Evolutionary conservation across 2,888 invertebrate genomes (phyloP).

Genomic region (Drosophila maculinotata): DNA sequence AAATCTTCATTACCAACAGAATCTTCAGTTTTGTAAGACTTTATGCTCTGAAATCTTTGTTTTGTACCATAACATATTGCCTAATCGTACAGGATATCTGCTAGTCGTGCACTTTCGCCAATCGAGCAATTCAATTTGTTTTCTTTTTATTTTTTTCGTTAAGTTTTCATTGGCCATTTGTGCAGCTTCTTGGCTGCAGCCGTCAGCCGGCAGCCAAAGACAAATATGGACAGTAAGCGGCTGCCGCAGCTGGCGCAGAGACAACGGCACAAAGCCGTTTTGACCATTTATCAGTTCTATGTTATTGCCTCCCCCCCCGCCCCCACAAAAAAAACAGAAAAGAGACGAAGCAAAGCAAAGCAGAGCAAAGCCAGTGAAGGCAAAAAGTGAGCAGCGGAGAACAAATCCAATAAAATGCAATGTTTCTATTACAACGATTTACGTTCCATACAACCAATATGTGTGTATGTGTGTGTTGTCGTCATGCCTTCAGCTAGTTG

Average conservation of each 20-base stretch:
- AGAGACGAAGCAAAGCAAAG: background rate
- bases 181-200: constrained; percentile 40
- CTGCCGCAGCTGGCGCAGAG: constrained; percentile 58
- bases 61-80: too few species aligned
- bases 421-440: constrained; percentile 81
- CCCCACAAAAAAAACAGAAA: constrained; percentile 33
- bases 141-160: constrained; percentile 16
- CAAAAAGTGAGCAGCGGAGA: constrained; percentile 39
- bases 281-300: constrained; percentile 77
- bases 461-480: constrained; percentile 7
- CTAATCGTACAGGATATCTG: constrained; percentile 1
- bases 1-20: too few species aligned
- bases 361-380: constrained; percentile 26
- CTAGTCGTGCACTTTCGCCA: too few species aligned
- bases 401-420: constrained; percentile 81
- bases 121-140: background rate
- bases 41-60: too few species aligned
- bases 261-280: constrained; percentile 75
- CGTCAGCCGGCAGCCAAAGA: constrained; percentile 45
- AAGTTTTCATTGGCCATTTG: constrained; percentile 46
- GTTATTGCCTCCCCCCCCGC: too few species aligned
- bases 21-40: too few species aligned
- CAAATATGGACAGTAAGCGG: constrained; percentile 60
- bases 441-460: constrained; percentile 54
- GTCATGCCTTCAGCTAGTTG: constrained; percentile 19